Base-by-base conservation (phyloP, 2,888 invertebrate genomes). In the Trisateles emortualis region DNA sequence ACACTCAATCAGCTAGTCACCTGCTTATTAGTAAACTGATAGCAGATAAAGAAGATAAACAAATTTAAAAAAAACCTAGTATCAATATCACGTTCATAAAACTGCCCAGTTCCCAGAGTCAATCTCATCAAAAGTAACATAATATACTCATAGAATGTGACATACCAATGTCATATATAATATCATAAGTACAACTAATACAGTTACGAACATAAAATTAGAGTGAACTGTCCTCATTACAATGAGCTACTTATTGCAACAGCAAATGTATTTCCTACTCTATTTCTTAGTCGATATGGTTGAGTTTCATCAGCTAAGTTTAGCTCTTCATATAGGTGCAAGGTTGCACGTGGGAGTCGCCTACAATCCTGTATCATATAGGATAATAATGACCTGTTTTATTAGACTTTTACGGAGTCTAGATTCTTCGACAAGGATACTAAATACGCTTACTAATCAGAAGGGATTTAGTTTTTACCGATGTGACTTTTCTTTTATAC, bases 261-360 rank as follows among this genome's bases (percentile, higher is more conserved):
- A 32, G 16, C n/a, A n/a, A n/a, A 22, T 17, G 10, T 9, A 48
- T 22, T 29, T 38, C 22, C 14, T n/a, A 53, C 48, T 6, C n/a
- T 48, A 49, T 41, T 5, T 0, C 0, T 5, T n/a, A 13, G 3
- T 3, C 1, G 0, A 24, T 44, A 49, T 4, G 19, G 35, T 48
- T 22, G 52, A 29, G 40, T 52, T 48, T 40, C 22, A 17, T 38
- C 41, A 16, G 1, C 39, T 51, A 47, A 43, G 40, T 45, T 45
- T 57, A 29, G 38, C 30, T 49, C 17, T 26, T 8, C 16, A 10
- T 55, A 10, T 55, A 45, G 54, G 47, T 51, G 59, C 72, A 65
- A 73, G 74, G 71, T 67, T 64, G 45, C 24, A 0, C 1, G 56
- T 65, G 47, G 59, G 67, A 32, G 56, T 29, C 52, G 30, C 70